phyloP scores from a whole-genome alignment of 2,113 vertebrate species.

The Solenodon paradoxus region DNA sequence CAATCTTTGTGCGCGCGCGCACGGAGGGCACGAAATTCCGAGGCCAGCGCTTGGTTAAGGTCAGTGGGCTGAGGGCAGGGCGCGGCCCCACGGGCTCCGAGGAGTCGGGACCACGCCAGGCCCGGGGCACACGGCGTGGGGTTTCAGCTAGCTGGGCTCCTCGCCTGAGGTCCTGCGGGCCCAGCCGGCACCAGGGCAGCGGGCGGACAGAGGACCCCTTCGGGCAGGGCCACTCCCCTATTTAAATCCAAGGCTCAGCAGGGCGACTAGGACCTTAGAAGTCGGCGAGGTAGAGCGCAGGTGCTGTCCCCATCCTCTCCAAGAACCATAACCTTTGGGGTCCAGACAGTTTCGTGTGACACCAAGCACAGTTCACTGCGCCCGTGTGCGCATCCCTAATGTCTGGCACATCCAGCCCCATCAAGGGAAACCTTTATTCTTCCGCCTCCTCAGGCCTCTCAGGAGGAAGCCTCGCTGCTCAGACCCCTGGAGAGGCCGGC shows the following conservation, averaged over 20 bases:
- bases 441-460: background rate
- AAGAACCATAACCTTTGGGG: background rate
- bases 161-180: background rate
- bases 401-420: background rate
- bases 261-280: background rate
- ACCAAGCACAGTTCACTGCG: background rate
- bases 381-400: background rate
- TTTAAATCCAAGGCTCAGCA: conserved; percentile 4
- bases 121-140: accelerated
- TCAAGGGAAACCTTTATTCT: background rate
- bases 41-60: background rate
- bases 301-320: background rate
- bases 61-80: background rate
- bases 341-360: background rate
- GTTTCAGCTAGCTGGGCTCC: background rate
- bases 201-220: background rate
- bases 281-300: background rate
- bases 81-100: accelerated
- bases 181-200: background rate
- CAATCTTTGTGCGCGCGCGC: background rate
- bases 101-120: background rate
- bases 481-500: background rate
- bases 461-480: background rate
- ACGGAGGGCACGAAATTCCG: conserved; percentile 18
- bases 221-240: background rate